These are phyloP conservation scores for Erebia aethiops DNA, from an alignment of 2,888 invertebrate species.

Conservation along the genomic window DNA sequence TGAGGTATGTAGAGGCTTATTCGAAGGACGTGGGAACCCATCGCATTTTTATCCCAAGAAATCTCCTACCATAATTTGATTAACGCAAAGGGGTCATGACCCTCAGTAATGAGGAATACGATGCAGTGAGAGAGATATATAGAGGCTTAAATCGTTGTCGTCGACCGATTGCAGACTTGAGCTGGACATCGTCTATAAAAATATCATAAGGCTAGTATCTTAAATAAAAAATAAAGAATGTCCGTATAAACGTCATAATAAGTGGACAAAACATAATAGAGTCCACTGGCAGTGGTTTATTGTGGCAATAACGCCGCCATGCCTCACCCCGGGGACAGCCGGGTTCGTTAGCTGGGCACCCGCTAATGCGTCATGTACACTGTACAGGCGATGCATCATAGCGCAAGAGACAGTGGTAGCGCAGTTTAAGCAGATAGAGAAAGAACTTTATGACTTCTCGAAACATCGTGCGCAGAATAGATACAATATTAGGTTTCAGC, in stretches of 20 bases:
- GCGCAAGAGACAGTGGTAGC: neutral
- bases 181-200: neutral
- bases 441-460: no score
- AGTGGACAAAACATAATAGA: conserved; percentile 12
- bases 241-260: conserved; percentile 11
- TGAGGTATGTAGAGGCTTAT: no score
- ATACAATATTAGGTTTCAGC: no score
- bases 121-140: no score
- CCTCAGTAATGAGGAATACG: no score
- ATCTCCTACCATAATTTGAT: no score
- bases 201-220: neutral
- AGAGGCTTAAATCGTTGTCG: no score
- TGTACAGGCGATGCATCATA: conserved; percentile 32
- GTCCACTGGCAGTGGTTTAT: conserved; percentile 10
- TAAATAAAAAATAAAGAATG: conserved; percentile 4
- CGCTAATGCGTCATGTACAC: conserved; percentile 31
- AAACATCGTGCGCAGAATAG: no score
- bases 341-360: conserved; percentile 31
- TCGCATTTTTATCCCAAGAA: no score
- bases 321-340: neutral
- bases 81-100: no score
- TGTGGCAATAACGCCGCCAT: conserved; percentile 22
- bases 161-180: neutral
- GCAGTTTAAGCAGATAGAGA: no score
- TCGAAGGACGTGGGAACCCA: no score